Evolutionary conservation across 2,888 invertebrate species (phyloP).

Genomic region (Patella pellucida): DNA sequence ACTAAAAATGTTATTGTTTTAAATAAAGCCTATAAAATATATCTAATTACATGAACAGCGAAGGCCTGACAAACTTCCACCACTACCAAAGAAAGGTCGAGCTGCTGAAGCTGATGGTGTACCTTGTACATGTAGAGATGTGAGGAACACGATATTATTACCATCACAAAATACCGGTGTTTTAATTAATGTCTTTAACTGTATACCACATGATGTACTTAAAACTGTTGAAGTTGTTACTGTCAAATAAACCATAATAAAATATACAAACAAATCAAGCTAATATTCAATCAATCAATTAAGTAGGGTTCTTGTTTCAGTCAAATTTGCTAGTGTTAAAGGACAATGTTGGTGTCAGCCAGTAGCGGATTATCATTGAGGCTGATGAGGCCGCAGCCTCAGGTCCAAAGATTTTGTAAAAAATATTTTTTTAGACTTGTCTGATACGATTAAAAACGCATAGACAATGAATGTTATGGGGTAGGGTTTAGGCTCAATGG

Average conservation of each 20-base stretch:
- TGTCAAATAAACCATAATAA: neutral
- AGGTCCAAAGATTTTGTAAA: no score
- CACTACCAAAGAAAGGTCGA: conserved; percentile 67
- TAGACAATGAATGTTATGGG: no score
- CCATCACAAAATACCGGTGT: conserved; percentile 68
- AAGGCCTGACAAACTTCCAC: conserved; percentile 58
- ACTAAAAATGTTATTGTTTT: neutral
- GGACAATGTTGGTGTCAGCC: no score
- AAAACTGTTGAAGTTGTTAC: conserved; percentile 39
- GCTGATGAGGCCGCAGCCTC: no score
- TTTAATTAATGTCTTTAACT: conserved; percentile 60
- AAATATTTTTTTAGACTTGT: no score
- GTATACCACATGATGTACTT: conserved; percentile 63
- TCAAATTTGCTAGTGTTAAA: no score
- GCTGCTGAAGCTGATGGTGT: conserved; percentile 52
- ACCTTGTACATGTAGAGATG: conserved; percentile 49
- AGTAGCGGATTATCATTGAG: no score
- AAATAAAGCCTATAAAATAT: neutral
- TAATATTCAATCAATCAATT: no score
- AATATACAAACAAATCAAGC: no score
- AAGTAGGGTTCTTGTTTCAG: no score
- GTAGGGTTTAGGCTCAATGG: no score
- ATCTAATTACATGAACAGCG: conserved; percentile 54
- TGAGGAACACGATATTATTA: conserved; percentile 61
- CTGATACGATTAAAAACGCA: no score